These are phyloP conservation scores for Spermophilus dauricus DNA, from an alignment of 2,113 vertebrate genomes.

Conservation along the genomic window DNA sequence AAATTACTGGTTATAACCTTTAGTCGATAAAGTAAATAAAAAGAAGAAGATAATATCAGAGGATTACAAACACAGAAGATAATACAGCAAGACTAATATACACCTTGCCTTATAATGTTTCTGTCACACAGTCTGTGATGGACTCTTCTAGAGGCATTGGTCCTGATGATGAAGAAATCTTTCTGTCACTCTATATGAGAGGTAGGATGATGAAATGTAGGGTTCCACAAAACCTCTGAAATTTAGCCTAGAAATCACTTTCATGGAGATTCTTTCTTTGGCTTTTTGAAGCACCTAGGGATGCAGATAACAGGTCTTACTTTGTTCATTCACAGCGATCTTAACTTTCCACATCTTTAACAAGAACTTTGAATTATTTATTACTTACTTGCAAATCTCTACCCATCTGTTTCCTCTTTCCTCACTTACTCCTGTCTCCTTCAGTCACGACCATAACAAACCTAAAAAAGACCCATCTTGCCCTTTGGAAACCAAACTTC, in stretches of 20 bases:
- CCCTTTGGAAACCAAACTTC: constrained; percentile 57
- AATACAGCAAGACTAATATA: constrained; percentile 1
- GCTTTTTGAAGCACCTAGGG: background rate
- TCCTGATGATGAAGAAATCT: background rate
- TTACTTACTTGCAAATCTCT: background rate
- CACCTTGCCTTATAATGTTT: background rate
- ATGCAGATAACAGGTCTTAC: background rate
- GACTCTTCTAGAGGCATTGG: background rate
- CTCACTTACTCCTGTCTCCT: background rate
- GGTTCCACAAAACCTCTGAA: background rate
- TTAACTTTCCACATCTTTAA: background rate
- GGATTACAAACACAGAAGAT: background rate
- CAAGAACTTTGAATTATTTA: constrained; percentile 12
- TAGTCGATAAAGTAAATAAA: background rate
- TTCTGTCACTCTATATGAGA: background rate
- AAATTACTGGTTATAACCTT: background rate
- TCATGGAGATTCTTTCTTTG: background rate
- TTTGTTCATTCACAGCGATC: background rate
- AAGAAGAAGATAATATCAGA: background rate
- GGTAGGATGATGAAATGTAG: background rate
- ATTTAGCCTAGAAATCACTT: background rate
- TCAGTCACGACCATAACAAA: background rate
- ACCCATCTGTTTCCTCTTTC: background rate
- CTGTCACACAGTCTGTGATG: background rate
- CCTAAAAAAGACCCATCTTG: background rate